These are phyloP conservation scores for Chaenogobius annularis DNA, from an alignment of 2,113 vertebrate genomes.

Conservation along the genomic window DNA sequence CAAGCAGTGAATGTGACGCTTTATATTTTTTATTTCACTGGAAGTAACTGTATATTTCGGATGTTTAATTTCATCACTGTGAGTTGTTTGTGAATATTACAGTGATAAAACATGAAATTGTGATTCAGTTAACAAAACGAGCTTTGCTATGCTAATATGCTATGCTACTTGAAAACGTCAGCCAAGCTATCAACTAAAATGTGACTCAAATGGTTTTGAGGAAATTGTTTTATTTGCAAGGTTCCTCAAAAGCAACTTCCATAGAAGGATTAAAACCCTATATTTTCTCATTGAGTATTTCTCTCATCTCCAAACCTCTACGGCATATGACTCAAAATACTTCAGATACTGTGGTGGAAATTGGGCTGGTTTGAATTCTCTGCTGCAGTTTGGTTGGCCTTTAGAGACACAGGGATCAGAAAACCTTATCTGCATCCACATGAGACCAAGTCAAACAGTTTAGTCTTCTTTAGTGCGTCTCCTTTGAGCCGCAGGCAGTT, in stretches of 20 bases:
- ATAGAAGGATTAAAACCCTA: not conserved
- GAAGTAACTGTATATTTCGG: too few species aligned
- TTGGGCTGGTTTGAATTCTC: conserved; percentile 25
- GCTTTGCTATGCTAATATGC: too few species aligned
- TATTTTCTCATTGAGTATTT: not conserved
- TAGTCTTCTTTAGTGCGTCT: conserved; percentile 40
- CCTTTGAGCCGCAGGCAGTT: conserved; percentile 35
- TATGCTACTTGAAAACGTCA: too few species aligned
- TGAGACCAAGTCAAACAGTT: conserved; percentile 26
- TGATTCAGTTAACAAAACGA: too few species aligned
- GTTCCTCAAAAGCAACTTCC: not conserved
- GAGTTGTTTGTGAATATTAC: too few species aligned
- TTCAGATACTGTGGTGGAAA: not conserved
- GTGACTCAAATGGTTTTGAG: too few species aligned
- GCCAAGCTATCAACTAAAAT: too few species aligned
- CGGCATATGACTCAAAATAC: not conserved
- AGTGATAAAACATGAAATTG: too few species aligned
- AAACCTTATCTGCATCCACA: conserved; percentile 26
- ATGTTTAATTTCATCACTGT: too few species aligned
- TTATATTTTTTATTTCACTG: too few species aligned
- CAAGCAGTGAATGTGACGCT: too few species aligned
- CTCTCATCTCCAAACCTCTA: not conserved
- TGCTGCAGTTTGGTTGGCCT: conserved; percentile 24
- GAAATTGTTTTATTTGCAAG: not conserved
- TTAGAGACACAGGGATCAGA: conserved; percentile 19